Base-by-base conservation (phyloP, 2,888 invertebrate genomes). In the Conchocele bisecta region DNA sequence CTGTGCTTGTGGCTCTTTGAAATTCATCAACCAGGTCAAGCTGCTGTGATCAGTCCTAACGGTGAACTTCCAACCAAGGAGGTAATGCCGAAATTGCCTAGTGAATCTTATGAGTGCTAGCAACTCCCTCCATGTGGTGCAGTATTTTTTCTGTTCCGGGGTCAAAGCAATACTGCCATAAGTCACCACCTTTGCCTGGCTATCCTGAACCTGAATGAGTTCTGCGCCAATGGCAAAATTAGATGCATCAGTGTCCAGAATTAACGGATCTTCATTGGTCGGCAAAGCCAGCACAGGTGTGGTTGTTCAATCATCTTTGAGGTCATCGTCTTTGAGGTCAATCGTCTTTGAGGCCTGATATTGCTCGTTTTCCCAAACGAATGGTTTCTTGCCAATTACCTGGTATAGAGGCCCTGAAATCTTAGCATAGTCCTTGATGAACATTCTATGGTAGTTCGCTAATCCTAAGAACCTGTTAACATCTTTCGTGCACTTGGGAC, bases 11-110 rank as follows among this genome's bases (percentile, higher is more conserved):
- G 57, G 59, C 31, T 71, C 33, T 26, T 68, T 71, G 37, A 74
- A 78, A 1, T 51, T 20, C 29, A 64, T 42, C 13, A 75, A 29
- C 78, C 78, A n/a, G n/a, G n/a, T n/a, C n/a, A n/a, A n/a, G n/a
- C n/a, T n/a, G n/a, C n/a, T n/a, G n/a, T n/a, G n/a, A n/a, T n/a
- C n/a, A n/a, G n/a, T n/a, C n/a, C n/a, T n/a, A n/a, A n/a, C n/a
- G n/a, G n/a, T n/a, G n/a, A 78, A 2, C 35, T 37, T 20, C 9
- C 58, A 44, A 0, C 72, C 71, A 0, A 68, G 64, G 13, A 74
- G 51, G 35, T 76, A 79, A n/a, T 73, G 65, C 11, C 67, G 51
- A 37, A 53, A 79, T 2, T 70, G 73, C n/a, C n/a, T n/a, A n/a
- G n/a, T n/a, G n/a, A n/a, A n/a, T n/a, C n/a, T n/a, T n/a, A n/a